Evolutionary conservation across 2,888 invertebrate species (phyloP), one percentile per base, ranked within the genome.

Genomic region (Trissonchulus latispiculum): DNA sequence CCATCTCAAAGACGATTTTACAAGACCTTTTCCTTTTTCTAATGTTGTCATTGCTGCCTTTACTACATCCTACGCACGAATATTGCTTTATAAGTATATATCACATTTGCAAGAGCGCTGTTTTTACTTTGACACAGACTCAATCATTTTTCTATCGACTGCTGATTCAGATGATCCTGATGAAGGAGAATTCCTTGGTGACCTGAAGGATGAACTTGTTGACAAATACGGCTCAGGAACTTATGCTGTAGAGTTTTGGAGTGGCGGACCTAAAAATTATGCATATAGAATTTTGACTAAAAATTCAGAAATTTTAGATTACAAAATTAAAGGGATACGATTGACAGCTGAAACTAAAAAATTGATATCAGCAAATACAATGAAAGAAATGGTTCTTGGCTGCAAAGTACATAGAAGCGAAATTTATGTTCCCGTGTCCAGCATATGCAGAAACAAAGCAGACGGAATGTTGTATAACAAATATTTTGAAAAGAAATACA

Each of bases 11-110:
- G 28, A 64, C 8, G 66, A 64, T 18, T 32, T 15, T 18, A 33
- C 8, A 15, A 28, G 8, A 32, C 66, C 66, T 15, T 18, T 33
- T 32, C 66, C 66, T 15, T 64, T 64, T 1, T 66, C 67, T 28
- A 83, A 81, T 74, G 77, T 80, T 0, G 78, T 80, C 8, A 78
- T 84, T 2, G 84, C 83, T 0, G 79, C 80, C 0, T 84, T 81
- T 69, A 82, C 82, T 0, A 84, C 83, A 1, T 74, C 80, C 1
- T 77, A 79, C 48, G 82, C 83, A 0, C 69, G 83, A 2, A 71
- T 83, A 1, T 79, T 81, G 73, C 75, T 84, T 0, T 83, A 82
- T 73, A 70, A 72, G 1, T 80, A 80, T 33, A 73, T 84, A 1
- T 78, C 83, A 3, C 72, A 72, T 29, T 74, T 84, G 2, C 78